Conservation (phyloP, 2,113 vertebrate genomes). For the Ceyx melanurus region DNA sequence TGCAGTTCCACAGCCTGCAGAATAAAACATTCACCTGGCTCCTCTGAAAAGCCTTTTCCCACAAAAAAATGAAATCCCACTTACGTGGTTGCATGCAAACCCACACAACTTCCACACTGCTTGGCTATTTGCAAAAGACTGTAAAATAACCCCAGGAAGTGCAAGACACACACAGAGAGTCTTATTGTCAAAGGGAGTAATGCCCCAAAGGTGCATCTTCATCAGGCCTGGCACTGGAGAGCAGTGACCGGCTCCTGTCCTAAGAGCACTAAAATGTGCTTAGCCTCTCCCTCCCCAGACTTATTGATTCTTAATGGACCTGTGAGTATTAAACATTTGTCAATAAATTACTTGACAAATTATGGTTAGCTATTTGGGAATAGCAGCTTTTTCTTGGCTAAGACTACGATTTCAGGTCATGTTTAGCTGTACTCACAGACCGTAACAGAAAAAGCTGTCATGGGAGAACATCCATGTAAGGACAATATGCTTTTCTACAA, state of each 20-base stretch:
- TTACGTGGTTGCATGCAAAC: conserved; percentile 53
- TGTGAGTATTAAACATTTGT: conserved; percentile 59
- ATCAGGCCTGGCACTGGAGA: background rate
- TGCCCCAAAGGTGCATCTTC: conserved; percentile 22
- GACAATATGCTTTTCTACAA: conserved; percentile 1
- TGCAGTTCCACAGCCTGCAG: conserved; percentile 52
- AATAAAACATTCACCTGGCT: background rate
- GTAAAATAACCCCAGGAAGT: conserved; percentile 46
- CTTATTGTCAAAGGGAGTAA: conserved; percentile 32
- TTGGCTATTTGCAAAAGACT: conserved; percentile 9
- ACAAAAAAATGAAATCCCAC: conserved; percentile 49
- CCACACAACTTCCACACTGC: conserved; percentile 50
- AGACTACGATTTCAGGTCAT: background rate
- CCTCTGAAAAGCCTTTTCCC: conserved; percentile 63
- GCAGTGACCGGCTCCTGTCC: background rate
- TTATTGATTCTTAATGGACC: conserved; percentile 33
- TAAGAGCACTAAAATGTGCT: background rate
- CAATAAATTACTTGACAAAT: background rate
- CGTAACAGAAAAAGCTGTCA: background rate
- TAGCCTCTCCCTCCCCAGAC: conserved; percentile 26
- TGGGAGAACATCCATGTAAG: background rate
- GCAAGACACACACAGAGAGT: background rate
- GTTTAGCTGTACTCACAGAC: background rate
- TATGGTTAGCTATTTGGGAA: conserved; percentile 1
- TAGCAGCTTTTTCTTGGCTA: background rate